Evolutionary conservation across 2,797 vertebrate species (phyloP), one percentile per base, ranked within the genome.

Genomic region (Sorex maritimensis): DNA sequence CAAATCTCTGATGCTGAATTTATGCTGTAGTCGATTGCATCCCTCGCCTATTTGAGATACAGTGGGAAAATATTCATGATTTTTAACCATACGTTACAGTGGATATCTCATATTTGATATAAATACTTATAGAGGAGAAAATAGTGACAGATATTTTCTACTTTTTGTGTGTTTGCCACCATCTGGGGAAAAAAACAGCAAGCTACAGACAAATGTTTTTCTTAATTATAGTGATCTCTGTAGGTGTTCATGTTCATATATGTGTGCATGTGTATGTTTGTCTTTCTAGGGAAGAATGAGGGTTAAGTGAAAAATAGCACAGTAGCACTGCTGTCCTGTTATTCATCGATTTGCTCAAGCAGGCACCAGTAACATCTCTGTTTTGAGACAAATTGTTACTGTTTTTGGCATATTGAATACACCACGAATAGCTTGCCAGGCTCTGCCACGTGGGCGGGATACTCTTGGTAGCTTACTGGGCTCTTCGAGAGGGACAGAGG

Each of bases 61-160:
- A 69, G 4, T 30, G 24, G 38, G 30, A 87, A 19, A 83, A 65
- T 9, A 73, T 17, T 3, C 23, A 28, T 63, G 44, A 88, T 24
- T 26, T 58, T 81, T 65, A 91, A 73, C n/a, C 24, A 19, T 17
- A 61, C 58, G 14, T 61, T 61, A 55, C 24, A 80, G 8, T 38
- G 44, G 0, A 26, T 77, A 68, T 15, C 49, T 81, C 17, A 46
- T 30, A 92, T 44, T 19, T 13, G 69, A 12, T 24, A 74, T 82
- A n/a, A 81, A 65, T 30, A 78, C 26, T 38, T 69, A 13, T 55
- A 79, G 41, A 81, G 74, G 74, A 81, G 28, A 81, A 88, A 85
- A 81, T 17, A 38, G 58, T 80, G 30, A 67, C 2, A 6, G 21
- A 67, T 34, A 10, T 72, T 75, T 90, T 81, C 14, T 73, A 67